Evolutionary conservation across 1,140 invertebrate genomes (phyloP).

Genomic region (Antheraea pernyi): DNA sequence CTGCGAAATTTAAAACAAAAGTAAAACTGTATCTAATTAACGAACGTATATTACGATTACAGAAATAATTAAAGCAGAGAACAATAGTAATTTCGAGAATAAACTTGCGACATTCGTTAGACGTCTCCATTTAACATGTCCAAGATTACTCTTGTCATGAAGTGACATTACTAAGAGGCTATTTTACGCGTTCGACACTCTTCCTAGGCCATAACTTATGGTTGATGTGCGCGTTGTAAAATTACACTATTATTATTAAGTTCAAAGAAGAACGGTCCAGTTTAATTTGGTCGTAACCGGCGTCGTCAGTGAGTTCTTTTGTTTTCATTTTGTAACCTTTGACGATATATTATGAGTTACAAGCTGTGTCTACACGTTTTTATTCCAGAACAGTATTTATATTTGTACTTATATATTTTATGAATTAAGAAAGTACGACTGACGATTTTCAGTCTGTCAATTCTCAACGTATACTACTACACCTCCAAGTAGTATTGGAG

Average conservation of each 20-base stretch:
- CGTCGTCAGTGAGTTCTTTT: not conserved
- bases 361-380: too few relatives aligned
- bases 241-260: not conserved
- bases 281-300: not conserved
- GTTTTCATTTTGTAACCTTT: not conserved
- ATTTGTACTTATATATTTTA: too few relatives aligned
- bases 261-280: not conserved
- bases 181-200: not conserved
- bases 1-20: too few relatives aligned
- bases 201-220: not conserved
- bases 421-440: too few relatives aligned
- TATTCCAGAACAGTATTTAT: too few relatives aligned
- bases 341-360: not conserved
- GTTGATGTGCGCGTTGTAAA: not conserved
- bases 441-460: too few relatives aligned
- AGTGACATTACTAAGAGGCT: not conserved
- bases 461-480: too few relatives aligned
- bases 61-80: too few relatives aligned
- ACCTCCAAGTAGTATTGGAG: too few relatives aligned
- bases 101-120: not conserved
- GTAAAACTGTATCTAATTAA: too few relatives aligned
- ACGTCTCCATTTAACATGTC: not conserved
- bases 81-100: too few relatives aligned
- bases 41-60: too few relatives aligned
- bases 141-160: not conserved